Percentiles rank a stretch among this genome's conserved stretches.
phyloP scores from a whole-genome alignment of 2,888 invertebrate species.

The Pheosia tremula region DNA sequence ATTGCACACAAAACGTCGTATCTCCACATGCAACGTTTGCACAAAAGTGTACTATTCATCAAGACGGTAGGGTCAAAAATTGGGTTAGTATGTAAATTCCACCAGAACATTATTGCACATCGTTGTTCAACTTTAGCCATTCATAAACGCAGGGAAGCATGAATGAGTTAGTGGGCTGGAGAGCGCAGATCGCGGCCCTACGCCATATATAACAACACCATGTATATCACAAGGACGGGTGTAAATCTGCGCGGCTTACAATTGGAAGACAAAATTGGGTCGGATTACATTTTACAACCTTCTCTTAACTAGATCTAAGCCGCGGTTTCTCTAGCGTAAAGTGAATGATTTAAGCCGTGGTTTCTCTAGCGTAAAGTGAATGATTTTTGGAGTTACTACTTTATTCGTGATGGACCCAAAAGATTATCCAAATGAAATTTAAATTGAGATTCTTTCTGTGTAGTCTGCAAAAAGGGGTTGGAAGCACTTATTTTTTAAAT shows the following conservation, averaged over 20 bases:
- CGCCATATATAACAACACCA: conserved; percentile 35
- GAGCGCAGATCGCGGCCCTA: conserved; percentile 28
- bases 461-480: too few species aligned
- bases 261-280: conserved; percentile 4
- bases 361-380: not conserved
- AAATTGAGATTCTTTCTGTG: not conserved
- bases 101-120: conserved; percentile 1
- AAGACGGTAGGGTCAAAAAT: not conserved
- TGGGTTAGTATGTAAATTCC: not conserved
- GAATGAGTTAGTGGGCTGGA: conserved; percentile 42
- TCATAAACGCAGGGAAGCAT: conserved; percentile 47
- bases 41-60: not conserved
- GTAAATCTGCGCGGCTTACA: conserved; percentile 31
- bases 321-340: not conserved
- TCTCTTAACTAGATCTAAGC: not conserved
- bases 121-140: conserved; percentile 37
- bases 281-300: not conserved
- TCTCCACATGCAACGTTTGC: not conserved
- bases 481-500: too few species aligned
- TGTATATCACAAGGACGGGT: conserved; percentile 38
- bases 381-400: not conserved
- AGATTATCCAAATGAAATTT: not conserved
- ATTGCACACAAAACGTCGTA: not conserved
- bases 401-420: not conserved
- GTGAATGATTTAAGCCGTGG: not conserved